Base-by-base conservation (phyloP, 2,797 vertebrate genomes). In the Pachyuromys duprasi region DNA sequence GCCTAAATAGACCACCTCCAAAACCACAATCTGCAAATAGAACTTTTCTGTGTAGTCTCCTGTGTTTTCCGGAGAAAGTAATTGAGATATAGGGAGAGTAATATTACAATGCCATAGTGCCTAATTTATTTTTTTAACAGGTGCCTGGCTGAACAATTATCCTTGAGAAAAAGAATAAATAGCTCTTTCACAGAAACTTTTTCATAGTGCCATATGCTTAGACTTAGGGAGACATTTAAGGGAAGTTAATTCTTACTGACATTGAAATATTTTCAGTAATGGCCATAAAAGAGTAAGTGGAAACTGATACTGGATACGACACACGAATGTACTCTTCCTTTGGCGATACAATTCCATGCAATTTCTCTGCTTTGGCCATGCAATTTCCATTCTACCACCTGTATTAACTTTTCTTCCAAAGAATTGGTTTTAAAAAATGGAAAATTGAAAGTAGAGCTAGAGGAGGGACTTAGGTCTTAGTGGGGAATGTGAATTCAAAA, bases 61-160 rank as follows among this genome's bases (percentile, higher is more conserved):
- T 28, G 33, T 79, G 88, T n/a, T 70, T 91, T 81, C 70, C n/a
- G 14, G 26, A 60, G 53, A 88, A 88, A 42, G 53, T 72, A 82
- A 81, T 78, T 57, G 72, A 88, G 62, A 86, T 82, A 22, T 63
- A 70, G 55, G 83, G 20, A 62, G 63, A 78, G 39, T 6, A 49
- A 80, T 70, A 81, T 6, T 45, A 53, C 18, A 91, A 31, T 76
- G 62, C 8, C 42, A 49, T 18, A 5, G 4, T 26, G 7, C 83
- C 45, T 8, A 2, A 3, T 67, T 96, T 81, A 65, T 39, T 75
- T 95, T n/a, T 96, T 95, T 8, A 91, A n/a, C 12, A 65, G 36
- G 53, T 90, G n/a, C 2, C 49, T 75, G 9, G 7, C 49, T 90
- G 62, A 91, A 86, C 63, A 97, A 28, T 53, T 91, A 79, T 0